These are phyloP conservation scores for Coreius guichenoti DNA, from an alignment of 2,797 vertebrate genomes.

Conservation along the genomic window DNA sequence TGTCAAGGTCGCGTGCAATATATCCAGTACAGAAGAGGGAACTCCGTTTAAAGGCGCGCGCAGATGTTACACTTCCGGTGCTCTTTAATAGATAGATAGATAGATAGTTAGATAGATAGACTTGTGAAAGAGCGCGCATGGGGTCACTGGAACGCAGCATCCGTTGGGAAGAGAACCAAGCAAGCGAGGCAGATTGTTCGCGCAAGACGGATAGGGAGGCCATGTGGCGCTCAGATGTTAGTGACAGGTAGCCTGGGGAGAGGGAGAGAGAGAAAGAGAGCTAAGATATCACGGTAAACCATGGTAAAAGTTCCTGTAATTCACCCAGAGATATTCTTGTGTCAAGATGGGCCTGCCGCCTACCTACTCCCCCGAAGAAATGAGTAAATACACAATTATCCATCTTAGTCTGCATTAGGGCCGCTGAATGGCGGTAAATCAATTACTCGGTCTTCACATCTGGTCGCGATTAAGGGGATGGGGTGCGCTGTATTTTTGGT, in stretches of 20 bases:
- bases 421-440: constrained; percentile 63
- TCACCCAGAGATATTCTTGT: constrained; percentile 11
- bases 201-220: constrained; percentile 55
- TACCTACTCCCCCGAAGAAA: constrained; percentile 22
- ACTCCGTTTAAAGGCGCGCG: constrained; percentile 69
- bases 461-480: constrained; percentile 67
- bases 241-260: constrained; percentile 68
- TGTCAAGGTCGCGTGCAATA: constrained; percentile 67
- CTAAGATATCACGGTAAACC: constrained; percentile 8
- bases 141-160: constrained; percentile 65
- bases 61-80: constrained; percentile 68
- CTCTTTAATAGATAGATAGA: constrained; percentile 32
- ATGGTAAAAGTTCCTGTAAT: constrained; percentile 31
- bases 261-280: constrained; percentile 33
- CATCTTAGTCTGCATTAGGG: constrained; percentile 53
- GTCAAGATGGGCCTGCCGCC: constrained; percentile 17
- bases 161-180: constrained; percentile 16
- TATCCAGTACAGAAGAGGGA: constrained; percentile 71
- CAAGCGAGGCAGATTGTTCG: constrained; percentile 7
- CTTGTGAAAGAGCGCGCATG: constrained; percentile 74
- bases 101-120: constrained; percentile 1
- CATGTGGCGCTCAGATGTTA: constrained; percentile 77
- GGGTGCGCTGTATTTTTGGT: constrained; percentile 35
- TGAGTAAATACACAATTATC: constrained; percentile 57
- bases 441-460: constrained; percentile 76